A percentile compares a stretch with the other conserved stretches of the same genome.
Conservation (phyloP, 2,888 invertebrate genomes). For the Drosophila koepferae region DNA sequence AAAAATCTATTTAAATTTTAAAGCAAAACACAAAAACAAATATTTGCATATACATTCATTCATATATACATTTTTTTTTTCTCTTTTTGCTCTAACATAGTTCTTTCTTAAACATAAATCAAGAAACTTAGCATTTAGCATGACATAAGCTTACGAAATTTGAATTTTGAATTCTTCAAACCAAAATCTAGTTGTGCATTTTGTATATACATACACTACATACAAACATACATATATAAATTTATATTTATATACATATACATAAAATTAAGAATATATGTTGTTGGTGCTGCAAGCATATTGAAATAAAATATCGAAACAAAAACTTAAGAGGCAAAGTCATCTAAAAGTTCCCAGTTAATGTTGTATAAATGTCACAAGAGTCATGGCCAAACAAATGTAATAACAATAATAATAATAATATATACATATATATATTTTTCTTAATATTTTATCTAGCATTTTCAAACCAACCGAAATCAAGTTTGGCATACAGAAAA, state of each 20-base stretch:
- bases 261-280: constrained; percentile 45
- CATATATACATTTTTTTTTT: constrained; percentile 35
- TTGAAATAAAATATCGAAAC: constrained; percentile 54
- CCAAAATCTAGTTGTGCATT: constrained; percentile 75
- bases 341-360: constrained; percentile 56
- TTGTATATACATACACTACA: constrained; percentile 68
- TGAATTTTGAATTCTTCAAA: constrained; percentile 65
- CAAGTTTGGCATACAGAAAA: not conserved
- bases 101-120: constrained; percentile 48
- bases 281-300: constrained; percentile 77
- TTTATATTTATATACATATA: constrained; percentile 3
- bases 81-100: constrained; percentile 51
- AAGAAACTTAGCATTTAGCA: constrained; percentile 61
- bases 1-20: constrained; percentile 57
- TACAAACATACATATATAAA: constrained; percentile 38
- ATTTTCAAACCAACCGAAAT: constrained; percentile 20
- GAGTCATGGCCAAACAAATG: constrained; percentile 47
- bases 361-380: constrained; percentile 62
- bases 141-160: constrained; percentile 53
- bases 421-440: constrained; percentile 43
- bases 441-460: constrained; percentile 53
- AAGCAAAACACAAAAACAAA: constrained; percentile 57
- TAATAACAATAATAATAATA: constrained; percentile 22
- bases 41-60: constrained; percentile 50
- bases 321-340: constrained; percentile 45